Percentiles rank a stretch among this genome's conserved stretches.
phyloP scores from a whole-genome alignment of 2,888 invertebrate genomes.

The Paralinhomoeus sp. region DNA sequence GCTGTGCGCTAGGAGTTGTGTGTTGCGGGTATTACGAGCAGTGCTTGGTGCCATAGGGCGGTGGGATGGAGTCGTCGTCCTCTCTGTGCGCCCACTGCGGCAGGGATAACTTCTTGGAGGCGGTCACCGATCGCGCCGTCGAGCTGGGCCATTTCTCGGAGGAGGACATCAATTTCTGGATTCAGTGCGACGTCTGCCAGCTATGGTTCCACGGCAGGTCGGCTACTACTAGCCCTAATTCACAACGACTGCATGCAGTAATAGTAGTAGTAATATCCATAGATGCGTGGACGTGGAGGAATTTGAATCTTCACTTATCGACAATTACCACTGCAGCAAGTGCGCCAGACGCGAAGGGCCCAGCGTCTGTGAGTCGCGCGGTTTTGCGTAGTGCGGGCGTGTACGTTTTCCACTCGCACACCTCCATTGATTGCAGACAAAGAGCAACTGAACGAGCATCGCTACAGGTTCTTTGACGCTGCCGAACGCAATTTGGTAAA shows the following conservation, averaged over 20 bases:
- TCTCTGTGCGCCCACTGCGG: no score
- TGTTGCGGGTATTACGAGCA: no score
- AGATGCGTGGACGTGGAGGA: constrained; percentile 19
- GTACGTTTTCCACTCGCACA: no score
- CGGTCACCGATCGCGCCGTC: no score
- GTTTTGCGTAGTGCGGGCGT: no score
- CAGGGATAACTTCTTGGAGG: no score
- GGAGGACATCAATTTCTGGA: constrained; percentile 50
- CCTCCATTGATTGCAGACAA: background rate
- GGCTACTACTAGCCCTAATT: constrained; percentile 3
- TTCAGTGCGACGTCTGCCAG: constrained; percentile 66
- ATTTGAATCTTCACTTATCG: constrained; percentile 14
- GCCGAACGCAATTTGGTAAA: background rate
- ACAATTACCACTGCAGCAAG: constrained; percentile 13
- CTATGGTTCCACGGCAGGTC: constrained; percentile 76
- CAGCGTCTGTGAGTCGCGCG: constrained; percentile 5
- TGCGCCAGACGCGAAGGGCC: constrained; percentile 10
- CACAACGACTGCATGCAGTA: background rate
- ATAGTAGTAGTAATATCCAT: constrained; percentile 1
- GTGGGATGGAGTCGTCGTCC: no score
- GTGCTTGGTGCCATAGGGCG: no score
- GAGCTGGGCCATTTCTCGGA: no score
- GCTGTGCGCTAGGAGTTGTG: no score
- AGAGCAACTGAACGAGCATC: background rate
- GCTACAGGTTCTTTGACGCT: background rate